Evolutionary conservation across 1,140 invertebrate species (phyloP).

Genomic region (Drosophila nigrodunni): DNA sequence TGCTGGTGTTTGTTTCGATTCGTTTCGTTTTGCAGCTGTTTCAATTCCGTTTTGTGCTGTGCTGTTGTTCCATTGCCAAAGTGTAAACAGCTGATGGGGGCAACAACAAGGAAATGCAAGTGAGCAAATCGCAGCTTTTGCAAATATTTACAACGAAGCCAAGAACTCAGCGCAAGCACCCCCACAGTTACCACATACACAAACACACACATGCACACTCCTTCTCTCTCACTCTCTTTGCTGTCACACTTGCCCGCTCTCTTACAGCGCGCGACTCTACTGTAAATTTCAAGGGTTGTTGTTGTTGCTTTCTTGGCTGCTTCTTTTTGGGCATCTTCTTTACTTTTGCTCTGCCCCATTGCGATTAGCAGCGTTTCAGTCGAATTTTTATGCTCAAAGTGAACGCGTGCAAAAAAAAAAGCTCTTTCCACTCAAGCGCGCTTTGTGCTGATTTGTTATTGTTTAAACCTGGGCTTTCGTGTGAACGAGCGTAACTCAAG

Average conservation of each 20-base stretch:
- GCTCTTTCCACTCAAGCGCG: conserved; percentile 19
- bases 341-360: conserved; percentile 54
- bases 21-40: conserved; percentile 42
- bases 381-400: conserved; percentile 68
- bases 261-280: background rate
- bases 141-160: conserved; percentile 44
- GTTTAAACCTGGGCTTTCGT: conserved; percentile 25
- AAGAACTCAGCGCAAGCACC: conserved; percentile 1
- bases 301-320: conserved; percentile 35
- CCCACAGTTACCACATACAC: conserved; percentile 1
- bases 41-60: conserved; percentile 53
- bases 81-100: conserved; percentile 64
- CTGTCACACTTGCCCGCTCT: background rate
- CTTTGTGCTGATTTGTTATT: conserved; percentile 36
- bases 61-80: conserved; percentile 49
- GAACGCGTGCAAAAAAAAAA: conserved; percentile 69
- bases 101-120: conserved; percentile 65
- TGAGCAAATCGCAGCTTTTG: conserved; percentile 61
- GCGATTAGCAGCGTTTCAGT: conserved; percentile 76
- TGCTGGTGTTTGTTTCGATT: background rate
- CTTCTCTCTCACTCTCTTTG: conserved; percentile 11
- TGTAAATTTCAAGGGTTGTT: conserved; percentile 50
- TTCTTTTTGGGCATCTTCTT: conserved; percentile 68
- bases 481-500: conserved; percentile 34
- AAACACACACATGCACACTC: background rate